phyloP scores from a whole-genome alignment of 2,113 vertebrate genomes.

The Arenaria interpres region DNA sequence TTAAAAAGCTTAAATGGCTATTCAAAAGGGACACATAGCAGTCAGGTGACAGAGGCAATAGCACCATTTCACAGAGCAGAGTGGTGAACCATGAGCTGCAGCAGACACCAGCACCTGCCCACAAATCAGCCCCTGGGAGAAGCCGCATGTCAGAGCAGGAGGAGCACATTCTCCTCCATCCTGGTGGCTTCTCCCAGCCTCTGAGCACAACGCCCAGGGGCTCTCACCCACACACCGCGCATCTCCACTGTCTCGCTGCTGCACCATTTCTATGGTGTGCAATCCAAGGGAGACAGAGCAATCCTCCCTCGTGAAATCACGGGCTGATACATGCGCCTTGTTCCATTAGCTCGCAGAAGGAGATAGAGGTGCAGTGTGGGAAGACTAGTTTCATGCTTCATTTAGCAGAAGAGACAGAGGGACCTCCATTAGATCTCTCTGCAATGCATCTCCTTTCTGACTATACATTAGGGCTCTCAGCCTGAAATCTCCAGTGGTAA shows the following conservation, averaged over 20 bases:
- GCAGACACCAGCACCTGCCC: neutral
- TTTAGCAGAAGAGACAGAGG: constrained; percentile 52
- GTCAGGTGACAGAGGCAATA: neutral
- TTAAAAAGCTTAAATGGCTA: neutral
- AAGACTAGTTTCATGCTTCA: constrained; percentile 30
- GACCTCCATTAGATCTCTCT: constrained; percentile 35
- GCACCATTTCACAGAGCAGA: neutral
- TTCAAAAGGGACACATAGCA: neutral
- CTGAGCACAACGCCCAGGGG: neutral
- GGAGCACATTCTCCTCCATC: neutral
- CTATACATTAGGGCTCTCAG: neutral
- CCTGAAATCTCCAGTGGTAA: neutral
- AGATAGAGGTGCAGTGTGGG: neutral
- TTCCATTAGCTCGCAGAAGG: neutral
- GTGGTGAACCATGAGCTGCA: neutral
- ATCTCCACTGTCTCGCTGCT: neutral
- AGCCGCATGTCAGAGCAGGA: neutral
- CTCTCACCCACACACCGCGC: neutral
- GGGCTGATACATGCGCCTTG: neutral
- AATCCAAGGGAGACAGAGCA: neutral
- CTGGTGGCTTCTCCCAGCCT: neutral
- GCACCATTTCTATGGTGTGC: neutral
- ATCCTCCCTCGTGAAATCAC: neutral
- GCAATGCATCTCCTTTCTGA: constrained; percentile 3
- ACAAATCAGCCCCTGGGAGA: constrained; percentile 2